Conservation (phyloP, 2,797 vertebrate species). For the Emydoidea blandingii region DNA sequence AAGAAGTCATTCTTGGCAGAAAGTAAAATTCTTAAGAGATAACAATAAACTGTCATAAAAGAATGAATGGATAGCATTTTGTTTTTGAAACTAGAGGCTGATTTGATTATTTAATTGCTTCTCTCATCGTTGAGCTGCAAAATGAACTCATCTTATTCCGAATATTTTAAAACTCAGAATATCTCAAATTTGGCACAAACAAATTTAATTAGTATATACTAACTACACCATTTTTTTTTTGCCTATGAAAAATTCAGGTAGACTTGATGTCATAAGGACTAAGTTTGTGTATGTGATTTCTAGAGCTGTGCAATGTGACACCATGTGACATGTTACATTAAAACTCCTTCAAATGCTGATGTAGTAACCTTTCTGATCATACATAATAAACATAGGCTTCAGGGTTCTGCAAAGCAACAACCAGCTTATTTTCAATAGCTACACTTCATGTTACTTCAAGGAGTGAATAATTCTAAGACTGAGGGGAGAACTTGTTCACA, state of each 20-base stretch:
- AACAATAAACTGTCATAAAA: slow-evolving; percentile 61
- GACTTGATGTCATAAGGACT: background rate
- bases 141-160: background rate
- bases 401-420: background rate
- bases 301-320: background rate
- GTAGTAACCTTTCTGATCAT: background rate
- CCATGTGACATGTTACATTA: background rate
- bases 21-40: slow-evolving; percentile 83
- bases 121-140: slow-evolving; percentile 10
- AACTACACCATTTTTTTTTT: background rate
- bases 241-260: background rate
- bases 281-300: background rate
- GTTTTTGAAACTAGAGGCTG: slow-evolving; percentile 12
- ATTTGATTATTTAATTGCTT: slow-evolving; percentile 55
- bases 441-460: background rate
- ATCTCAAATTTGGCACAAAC: background rate
- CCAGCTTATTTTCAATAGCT: background rate
- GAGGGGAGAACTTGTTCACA: background rate
- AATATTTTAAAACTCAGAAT: background rate
- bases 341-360: background rate
- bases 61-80: slow-evolving; percentile 67
- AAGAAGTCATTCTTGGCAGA: slow-evolving; percentile 78
- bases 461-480: background rate
- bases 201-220: background rate
- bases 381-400: background rate